Percentiles rank a stretch among this genome's conserved stretches.
Evolutionary conservation across 1,140 invertebrate genomes (phyloP).

Genomic region (Musca domestica): DNA sequence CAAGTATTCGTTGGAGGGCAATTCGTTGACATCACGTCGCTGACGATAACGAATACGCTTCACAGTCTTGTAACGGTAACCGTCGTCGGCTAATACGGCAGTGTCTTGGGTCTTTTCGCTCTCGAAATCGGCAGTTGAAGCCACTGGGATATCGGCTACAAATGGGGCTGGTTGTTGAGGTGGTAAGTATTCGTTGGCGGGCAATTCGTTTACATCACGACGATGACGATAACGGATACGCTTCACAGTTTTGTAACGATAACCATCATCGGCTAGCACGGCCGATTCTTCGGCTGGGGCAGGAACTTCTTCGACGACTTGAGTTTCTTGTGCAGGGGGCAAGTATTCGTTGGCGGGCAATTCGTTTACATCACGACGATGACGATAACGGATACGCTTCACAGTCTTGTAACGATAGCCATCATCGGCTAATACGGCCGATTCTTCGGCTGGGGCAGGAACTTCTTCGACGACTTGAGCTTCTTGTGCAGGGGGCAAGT

Average conservation of each 20-base stretch:
- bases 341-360: conserved; percentile 34
- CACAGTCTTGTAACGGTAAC: conserved; percentile 37
- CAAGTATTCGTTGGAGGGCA: conserved; percentile 38
- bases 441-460: conserved; percentile 12
- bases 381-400: conserved; percentile 31
- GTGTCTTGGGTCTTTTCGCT: conserved; percentile 35
- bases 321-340: conserved; percentile 30
- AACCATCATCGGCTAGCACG: conserved; percentile 30
- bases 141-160: conserved; percentile 21
- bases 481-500: conserved; percentile 35
- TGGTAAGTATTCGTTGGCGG: conserved; percentile 34
- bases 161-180: conserved; percentile 28
- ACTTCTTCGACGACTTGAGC: conserved; percentile 25
- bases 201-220: conserved; percentile 35
- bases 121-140: conserved; percentile 30
- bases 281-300: conserved; percentile 26
- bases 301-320: conserved; percentile 26
- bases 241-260: conserved; percentile 34
- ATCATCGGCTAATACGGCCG: conserved; percentile 33
- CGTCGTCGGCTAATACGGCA: conserved; percentile 30
- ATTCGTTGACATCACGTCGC: conserved; percentile 42
- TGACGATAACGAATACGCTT: conserved; percentile 29
- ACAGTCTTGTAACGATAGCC: conserved; percentile 42
- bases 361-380: conserved; percentile 39
- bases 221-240: conserved; percentile 32